phyloP scores from a whole-genome alignment of 2,113 vertebrate genomes.

The Redunca redunca region DNA sequence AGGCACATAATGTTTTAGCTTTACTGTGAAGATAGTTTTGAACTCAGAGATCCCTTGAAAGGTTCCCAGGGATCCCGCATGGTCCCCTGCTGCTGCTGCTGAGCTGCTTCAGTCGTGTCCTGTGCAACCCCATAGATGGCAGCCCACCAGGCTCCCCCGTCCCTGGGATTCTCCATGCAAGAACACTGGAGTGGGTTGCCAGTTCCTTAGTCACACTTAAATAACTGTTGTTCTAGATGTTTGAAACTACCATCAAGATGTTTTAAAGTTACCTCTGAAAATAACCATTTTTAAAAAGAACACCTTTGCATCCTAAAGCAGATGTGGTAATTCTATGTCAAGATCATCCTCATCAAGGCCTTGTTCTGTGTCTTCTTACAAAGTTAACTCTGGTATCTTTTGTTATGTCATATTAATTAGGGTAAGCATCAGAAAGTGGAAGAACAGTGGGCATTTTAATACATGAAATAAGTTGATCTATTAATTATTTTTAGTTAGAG shows the following conservation, averaged over 20 bases:
- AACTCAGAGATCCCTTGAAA: neutral
- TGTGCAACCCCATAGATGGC: fast-evolving
- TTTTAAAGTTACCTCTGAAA: neutral
- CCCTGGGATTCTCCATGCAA: too few relatives aligned
- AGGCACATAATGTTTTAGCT: neutral
- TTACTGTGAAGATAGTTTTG: neutral
- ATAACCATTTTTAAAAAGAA: neutral
- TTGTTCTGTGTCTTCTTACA: neutral
- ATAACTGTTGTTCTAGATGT: neutral
- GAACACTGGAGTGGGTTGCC: too few relatives aligned
- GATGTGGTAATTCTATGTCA: neutral
- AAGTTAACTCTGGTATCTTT: neutral
- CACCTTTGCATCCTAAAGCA: neutral
- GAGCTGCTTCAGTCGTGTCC: too few relatives aligned
- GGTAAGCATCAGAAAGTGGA: neutral
- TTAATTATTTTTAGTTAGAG: neutral
- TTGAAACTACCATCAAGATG: neutral
- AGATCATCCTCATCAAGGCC: neutral
- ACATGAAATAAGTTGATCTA: neutral
- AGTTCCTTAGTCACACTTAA: neutral
- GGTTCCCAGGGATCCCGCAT: neutral
- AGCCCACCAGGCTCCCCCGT: fast-evolving
- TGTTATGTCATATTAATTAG: neutral
- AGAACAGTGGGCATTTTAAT: neutral
- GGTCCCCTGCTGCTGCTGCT: neutral